phyloP scores from a whole-genome alignment of 2,888 invertebrate species.

The Bellardia bayeri region DNA sequence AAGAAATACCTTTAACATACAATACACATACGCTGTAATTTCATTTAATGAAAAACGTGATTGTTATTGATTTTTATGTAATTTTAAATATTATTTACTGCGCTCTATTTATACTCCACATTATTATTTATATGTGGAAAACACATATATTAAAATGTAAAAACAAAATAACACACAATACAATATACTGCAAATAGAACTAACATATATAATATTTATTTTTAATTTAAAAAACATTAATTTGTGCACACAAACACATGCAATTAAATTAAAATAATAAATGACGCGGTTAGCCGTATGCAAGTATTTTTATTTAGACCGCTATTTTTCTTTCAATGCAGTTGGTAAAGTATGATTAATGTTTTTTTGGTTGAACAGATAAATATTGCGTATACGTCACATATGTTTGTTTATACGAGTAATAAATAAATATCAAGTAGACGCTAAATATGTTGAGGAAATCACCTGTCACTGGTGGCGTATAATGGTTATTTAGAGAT shows the following conservation, averaged over 20 bases:
- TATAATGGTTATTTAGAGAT: no score
- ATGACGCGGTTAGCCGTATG: constrained; percentile 15
- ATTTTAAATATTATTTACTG: constrained; percentile 54
- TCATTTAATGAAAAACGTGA: constrained; percentile 68
- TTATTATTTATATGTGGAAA: not conserved
- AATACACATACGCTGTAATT: constrained; percentile 25
- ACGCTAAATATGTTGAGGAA: no score
- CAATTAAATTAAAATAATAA: constrained; percentile 10
- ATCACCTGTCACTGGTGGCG: no score
- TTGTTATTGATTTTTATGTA: constrained; percentile 60
- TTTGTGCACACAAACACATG: not conserved
- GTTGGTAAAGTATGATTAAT: constrained; percentile 13
- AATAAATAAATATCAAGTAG: no score
- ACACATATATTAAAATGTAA: constrained; percentile 28
- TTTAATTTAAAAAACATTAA: constrained; percentile 28
- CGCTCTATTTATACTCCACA: not conserved
- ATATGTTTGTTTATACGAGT: no score
- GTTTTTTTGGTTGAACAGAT: constrained; percentile 1
- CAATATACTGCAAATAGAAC: constrained; percentile 20
- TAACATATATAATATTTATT: constrained; percentile 40
- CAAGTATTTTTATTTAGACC: not conserved
- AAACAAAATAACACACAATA: not conserved
- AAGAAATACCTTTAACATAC: constrained; percentile 22
- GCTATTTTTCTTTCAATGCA: not conserved
- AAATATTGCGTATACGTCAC: no score